phyloP scores from a whole-genome alignment of 2,797 vertebrate genomes.

The Oryzias sinensis region DNA sequence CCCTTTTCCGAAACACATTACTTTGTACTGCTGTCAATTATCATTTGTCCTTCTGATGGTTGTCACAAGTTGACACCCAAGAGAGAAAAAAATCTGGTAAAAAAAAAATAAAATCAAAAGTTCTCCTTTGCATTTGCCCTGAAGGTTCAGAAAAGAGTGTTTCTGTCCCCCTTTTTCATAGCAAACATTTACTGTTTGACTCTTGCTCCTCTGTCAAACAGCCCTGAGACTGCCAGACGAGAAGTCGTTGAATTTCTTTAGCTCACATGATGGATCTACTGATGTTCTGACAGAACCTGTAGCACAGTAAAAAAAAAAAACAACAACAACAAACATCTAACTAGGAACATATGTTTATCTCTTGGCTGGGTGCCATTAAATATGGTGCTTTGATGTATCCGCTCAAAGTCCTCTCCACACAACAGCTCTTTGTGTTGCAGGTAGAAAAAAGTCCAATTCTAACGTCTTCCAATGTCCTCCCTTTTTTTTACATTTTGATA shows the following conservation, averaged over 20 bases:
- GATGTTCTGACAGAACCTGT: conserved; percentile 54
- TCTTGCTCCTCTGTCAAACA: conserved; percentile 43
- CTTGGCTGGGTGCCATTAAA: conserved; percentile 51
- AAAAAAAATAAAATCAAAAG: conserved; percentile 33
- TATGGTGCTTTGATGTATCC: conserved; percentile 46
- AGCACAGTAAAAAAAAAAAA: conserved; percentile 29
- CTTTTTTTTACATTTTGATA: conserved; percentile 23
- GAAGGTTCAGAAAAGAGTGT: conserved; percentile 41
- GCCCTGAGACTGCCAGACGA: conserved; percentile 56
- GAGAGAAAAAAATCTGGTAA: conserved; percentile 44
- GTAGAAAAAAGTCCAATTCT: conserved; percentile 25
- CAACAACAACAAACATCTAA: conserved; percentile 16
- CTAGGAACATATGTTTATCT: conserved; percentile 52
- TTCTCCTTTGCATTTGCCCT: conserved; percentile 31
- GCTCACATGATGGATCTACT: conserved; percentile 58
- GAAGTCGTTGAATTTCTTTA: conserved; percentile 67
- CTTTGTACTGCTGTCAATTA: conserved; percentile 58
- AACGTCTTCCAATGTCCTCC: conserved; percentile 22
- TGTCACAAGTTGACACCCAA: conserved; percentile 53
- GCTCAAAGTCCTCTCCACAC: conserved; percentile 19
- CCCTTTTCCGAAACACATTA: conserved; percentile 51
- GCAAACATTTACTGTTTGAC: conserved; percentile 50
- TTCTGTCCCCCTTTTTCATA: conserved; percentile 23
- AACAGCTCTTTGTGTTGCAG: conserved; percentile 23
- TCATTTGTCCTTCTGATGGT: conserved; percentile 56